Evolutionary conservation across 2,888 invertebrate genomes (phyloP).

Genomic region (Lepas anatifera): DNA sequence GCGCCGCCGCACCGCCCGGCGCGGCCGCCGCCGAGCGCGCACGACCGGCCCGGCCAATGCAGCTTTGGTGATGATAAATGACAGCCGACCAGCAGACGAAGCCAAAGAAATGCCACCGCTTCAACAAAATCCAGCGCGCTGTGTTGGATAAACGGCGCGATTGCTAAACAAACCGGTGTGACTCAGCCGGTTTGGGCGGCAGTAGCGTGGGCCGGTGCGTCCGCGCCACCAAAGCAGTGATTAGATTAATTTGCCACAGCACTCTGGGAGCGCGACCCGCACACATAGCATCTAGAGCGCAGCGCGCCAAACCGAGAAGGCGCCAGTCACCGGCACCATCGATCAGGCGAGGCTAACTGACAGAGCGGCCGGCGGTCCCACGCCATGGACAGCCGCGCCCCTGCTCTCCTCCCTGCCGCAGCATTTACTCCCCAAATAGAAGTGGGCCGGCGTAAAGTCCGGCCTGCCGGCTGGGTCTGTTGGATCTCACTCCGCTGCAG

Average conservation of each 20-base stretch:
- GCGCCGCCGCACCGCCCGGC: neutral
- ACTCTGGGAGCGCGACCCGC: neutral
- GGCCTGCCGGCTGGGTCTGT: no score
- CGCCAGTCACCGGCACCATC: neutral
- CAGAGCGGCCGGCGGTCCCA: no score
- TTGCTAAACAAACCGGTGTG: conserved; percentile 9
- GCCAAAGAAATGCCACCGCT: conserved; percentile 8
- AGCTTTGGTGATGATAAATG: conserved; percentile 8
- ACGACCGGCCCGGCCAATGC: neutral
- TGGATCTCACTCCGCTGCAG: no score
- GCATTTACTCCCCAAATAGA: neutral
- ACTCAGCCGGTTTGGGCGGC: neutral
- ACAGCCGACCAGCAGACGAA: neutral
- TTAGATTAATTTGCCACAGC: conserved; percentile 12
- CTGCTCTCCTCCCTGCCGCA: no score
- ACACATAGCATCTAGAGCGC: neutral
- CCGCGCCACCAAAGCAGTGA: conserved; percentile 8
- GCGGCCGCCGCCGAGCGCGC: neutral
- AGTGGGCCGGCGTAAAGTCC: neutral
- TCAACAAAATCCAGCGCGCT: conserved; percentile 3
- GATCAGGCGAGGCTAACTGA: neutral
- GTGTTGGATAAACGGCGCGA: conserved; percentile 12
- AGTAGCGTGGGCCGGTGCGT: neutral
- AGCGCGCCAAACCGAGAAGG: neutral
- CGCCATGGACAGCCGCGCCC: no score